Percentiles rank a stretch among this genome's conserved stretches.
Evolutionary conservation across 1,140 invertebrate species (phyloP).

Genomic region (Venustaconcha ellipsiformis): DNA sequence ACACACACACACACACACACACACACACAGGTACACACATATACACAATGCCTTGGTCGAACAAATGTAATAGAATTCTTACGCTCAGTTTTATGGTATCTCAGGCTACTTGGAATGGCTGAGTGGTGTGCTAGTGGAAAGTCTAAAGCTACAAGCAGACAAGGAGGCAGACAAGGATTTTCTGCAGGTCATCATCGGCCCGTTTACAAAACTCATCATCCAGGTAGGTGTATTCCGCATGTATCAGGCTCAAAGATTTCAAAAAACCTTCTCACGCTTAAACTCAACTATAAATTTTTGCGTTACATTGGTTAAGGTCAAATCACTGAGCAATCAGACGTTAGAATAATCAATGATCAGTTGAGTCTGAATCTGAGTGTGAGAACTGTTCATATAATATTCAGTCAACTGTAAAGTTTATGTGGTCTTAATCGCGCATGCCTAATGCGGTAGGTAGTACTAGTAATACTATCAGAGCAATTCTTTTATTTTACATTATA

Average conservation of each 20-base stretch:
- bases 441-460: background rate
- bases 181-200: constrained; percentile 69
- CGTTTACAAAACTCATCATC: constrained; percentile 69
- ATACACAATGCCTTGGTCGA: too few species aligned
- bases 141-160: constrained; percentile 40
- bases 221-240: constrained; percentile 52
- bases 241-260: background rate
- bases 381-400: too few species aligned
- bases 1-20: too few species aligned
- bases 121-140: constrained; percentile 59
- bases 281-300: too few species aligned
- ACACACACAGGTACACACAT: too few species aligned
- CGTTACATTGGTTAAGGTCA: too few species aligned
- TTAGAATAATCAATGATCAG: too few species aligned
- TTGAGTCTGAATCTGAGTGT: too few species aligned
- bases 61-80: too few species aligned
- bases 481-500: background rate
- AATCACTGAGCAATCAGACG: too few species aligned
- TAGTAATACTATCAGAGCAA: background rate
- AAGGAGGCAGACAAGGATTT: constrained; percentile 56
- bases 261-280: too few species aligned
- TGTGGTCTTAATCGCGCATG: background rate
- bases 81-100: background rate
- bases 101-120: constrained; percentile 65
- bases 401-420: background rate